Evolutionary conservation across 2,888 invertebrate genomes (phyloP), one percentile per base, ranked within the genome.

Genomic region (Calameuta filiformis): DNA sequence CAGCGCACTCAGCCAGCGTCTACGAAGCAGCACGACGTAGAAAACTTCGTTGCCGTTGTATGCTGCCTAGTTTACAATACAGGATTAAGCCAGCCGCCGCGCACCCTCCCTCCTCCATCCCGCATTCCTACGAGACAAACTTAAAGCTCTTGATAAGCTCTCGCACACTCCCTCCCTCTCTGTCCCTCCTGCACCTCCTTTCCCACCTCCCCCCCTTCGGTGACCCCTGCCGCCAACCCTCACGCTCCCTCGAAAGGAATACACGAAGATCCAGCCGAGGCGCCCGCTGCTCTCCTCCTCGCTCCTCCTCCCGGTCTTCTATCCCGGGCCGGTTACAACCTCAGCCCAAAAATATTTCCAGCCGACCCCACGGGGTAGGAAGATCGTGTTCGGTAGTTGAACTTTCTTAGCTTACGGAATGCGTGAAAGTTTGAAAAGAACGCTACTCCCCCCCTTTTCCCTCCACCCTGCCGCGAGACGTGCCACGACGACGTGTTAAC

Each of bases 111-210:
- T 73, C 75, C 81, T 79, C 77, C 77, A 74, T 81, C 77, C 78
- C 79, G 76, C 83, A 80, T 76, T 79, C 83, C 84, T 82, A 78
- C 81, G 78, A 86, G 84, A 84, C 85, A 88, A 88, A 89, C 87
- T 89, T 90, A 86, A 89, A 89, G 86, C 88, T 87, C 88, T 87
- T 89, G 88, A 90, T 90, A 90, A 90, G 88, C 88, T 86, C 85
- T 81, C 77, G 82, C 81, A 78, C 81, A 81, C 77, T 80, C 83
- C 80, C 82, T 80, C 81, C 81, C 82, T 40, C n/a, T 33, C 33
- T 33, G 1, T 33, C 33, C 30, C 80, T 40, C 80, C 77, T 80
- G 37, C n/a, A 75, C 79, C 75, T 77, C 73, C 73, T 23, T 33
- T 73, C 4, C 33, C 11, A 1, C 9, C 35, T 35, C 75, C 35